Evolutionary conservation across 2,113 vertebrate genomes (phyloP).

Genomic region (Columba janthina): DNA sequence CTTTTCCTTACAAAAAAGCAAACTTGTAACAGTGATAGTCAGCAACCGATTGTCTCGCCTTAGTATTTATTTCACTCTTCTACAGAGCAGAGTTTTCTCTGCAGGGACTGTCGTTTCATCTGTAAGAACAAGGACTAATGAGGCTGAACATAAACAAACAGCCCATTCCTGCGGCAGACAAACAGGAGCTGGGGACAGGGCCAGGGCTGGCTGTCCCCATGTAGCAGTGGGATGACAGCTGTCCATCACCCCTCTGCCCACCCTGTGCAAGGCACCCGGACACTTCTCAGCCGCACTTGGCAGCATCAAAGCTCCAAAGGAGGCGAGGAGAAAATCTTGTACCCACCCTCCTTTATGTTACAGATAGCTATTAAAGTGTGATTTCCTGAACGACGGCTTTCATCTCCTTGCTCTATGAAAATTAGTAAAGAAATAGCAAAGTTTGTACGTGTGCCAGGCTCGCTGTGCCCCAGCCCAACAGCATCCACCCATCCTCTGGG

Average conservation of each 20-base stretch:
- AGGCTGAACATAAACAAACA: conserved; percentile 10
- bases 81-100: not conserved
- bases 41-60: fast-evolving
- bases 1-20: not conserved
- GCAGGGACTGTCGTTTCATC: not conserved
- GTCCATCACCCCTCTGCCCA: not conserved
- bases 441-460: not conserved
- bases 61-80: not conserved
- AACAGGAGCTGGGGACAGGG: not conserved
- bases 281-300: not conserved
- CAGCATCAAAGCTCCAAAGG: not conserved
- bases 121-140: not conserved
- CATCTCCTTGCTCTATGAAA: not conserved
- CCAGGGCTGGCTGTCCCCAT: not conserved
- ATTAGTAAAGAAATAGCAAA: not conserved
- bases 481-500: not conserved
- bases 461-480: fast-evolving
- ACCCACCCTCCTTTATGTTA: not conserved
- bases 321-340: not conserved
- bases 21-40: not conserved
- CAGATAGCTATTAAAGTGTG: not conserved
- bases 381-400: not conserved
- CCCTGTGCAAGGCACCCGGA: not conserved
- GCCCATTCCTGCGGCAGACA: not conserved
- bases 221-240: fast-evolving